These are phyloP conservation scores for Scaptomyza cyrtandrae DNA, from an alignment of 2,888 invertebrate species.

Conservation along the genomic window DNA sequence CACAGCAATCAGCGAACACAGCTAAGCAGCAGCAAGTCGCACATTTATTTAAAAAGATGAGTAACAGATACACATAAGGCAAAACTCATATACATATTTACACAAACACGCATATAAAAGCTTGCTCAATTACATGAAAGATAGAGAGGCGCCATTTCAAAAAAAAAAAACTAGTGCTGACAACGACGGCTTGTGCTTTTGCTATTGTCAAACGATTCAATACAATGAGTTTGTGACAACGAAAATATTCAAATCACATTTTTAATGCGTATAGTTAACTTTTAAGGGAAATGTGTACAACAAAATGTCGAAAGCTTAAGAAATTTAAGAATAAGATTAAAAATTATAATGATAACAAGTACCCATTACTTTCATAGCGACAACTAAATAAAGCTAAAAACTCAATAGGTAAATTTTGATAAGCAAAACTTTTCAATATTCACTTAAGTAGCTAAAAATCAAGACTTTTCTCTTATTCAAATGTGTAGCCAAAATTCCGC, in stretches of 20 bases:
- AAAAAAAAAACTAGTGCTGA: conserved; percentile 12
- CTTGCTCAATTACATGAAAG: conserved; percentile 21
- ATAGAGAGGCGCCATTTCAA: conserved; percentile 25
- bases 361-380: too few relatives aligned
- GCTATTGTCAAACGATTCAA: background rate
- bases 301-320: too few relatives aligned
- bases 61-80: conserved; percentile 19
- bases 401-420: too few relatives aligned
- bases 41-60: conserved; percentile 39
- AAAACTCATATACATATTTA: background rate
- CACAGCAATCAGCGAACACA: conserved; percentile 67
- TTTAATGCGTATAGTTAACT: too few relatives aligned
- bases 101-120: conserved; percentile 5
- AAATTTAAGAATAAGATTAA: too few relatives aligned
- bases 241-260: background rate
- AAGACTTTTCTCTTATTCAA: too few relatives aligned
- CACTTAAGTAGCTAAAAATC: too few relatives aligned
- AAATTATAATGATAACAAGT: too few relatives aligned
- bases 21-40: conserved; percentile 12
- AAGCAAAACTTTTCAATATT: too few relatives aligned
- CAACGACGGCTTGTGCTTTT: background rate
- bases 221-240: background rate
- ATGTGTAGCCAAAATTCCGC: background rate
- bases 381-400: too few relatives aligned
- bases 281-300: too few relatives aligned